Percentiles rank a stretch among this genome's conserved stretches.
Conservation (phyloP, 2,113 vertebrate genomes). For the Monopterus albus region DNA sequence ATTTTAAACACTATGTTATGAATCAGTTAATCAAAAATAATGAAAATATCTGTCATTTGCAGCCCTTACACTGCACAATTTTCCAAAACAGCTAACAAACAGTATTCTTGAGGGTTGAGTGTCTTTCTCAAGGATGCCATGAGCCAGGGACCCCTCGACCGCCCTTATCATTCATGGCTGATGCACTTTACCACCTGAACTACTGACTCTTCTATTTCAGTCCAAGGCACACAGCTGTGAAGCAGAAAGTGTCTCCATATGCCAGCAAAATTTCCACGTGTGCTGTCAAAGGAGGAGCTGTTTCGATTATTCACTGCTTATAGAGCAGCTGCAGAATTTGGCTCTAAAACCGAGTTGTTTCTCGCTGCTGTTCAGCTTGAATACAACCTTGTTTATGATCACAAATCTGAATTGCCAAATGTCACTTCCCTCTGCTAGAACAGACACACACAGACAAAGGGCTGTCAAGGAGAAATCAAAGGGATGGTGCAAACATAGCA, state of each 20-base stretch:
- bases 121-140: too few species aligned
- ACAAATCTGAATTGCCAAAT: background rate
- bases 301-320: background rate
- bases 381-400: too few species aligned
- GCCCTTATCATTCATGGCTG: background rate
- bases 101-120: too few species aligned
- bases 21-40: too few species aligned
- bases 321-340: background rate
- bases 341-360: background rate
- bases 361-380: background rate
- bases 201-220: too few species aligned
- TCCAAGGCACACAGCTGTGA: conserved; percentile 3
- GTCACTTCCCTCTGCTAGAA: background rate
- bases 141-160: background rate
- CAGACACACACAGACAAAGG: background rate
- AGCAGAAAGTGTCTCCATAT: background rate
- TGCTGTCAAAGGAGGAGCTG: background rate
- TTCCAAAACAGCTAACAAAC: too few species aligned
- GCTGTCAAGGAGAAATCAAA: background rate
- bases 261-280: background rate
- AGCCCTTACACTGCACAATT: too few species aligned
- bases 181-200: background rate
- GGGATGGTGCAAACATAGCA: background rate
- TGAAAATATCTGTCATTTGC: too few species aligned
- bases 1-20: too few species aligned